These are phyloP conservation scores for Drosophila kepulauana DNA, from an alignment of 1,140 invertebrate genomes.

Conservation along the genomic window DNA sequence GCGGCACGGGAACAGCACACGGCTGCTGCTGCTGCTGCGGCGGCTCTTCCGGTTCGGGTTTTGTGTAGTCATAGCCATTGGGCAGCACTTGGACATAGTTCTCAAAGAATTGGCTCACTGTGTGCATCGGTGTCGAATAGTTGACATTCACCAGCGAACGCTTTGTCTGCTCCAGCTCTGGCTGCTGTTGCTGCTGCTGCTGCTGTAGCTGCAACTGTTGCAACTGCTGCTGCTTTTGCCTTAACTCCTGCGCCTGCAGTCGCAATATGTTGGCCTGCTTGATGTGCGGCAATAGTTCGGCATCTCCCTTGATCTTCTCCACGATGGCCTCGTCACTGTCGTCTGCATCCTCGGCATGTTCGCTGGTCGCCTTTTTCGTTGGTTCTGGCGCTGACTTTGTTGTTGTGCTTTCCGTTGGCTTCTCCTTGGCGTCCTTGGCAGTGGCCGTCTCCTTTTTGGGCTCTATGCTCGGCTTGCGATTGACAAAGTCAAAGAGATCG, in stretches of 20 bases:
- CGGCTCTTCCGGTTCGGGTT: conserved; percentile 31
- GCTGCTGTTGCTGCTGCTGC: conserved; percentile 18
- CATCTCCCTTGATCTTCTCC: conserved; percentile 82
- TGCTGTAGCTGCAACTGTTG: conserved; percentile 1
- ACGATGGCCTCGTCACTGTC: conserved; percentile 66
- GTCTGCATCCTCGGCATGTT: conserved; percentile 26
- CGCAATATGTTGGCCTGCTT: conserved; percentile 67
- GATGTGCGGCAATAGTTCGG: conserved; percentile 73
- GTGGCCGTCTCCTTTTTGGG: conserved; percentile 11
- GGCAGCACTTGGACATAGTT: conserved; percentile 73
- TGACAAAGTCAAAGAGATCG: conserved; percentile 81
- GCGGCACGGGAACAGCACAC: conserved; percentile 35
- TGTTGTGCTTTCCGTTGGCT: conserved; percentile 35
- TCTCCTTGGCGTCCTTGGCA: conserved; percentile 27
- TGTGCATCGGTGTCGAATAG: conserved; percentile 76
- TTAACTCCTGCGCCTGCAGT: conserved; percentile 53
- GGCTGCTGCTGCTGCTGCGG: conserved; percentile 20
- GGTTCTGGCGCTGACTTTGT: conserved; percentile 33
- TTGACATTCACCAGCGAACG: conserved; percentile 69
- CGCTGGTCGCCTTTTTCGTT: conserved; percentile 38
- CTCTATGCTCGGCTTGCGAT: conserved; percentile 57
- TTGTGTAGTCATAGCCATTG: conserved; percentile 76
- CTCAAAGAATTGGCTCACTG: conserved; percentile 73
- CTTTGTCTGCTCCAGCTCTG: conserved; percentile 23
- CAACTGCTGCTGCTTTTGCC: conserved; percentile 23